A percentile compares a stretch with the other conserved stretches of the same genome.
These are phyloP conservation scores for Willowsia nigromaculata DNA, from an alignment of 2,888 invertebrate genomes.

Conservation along the genomic window DNA sequence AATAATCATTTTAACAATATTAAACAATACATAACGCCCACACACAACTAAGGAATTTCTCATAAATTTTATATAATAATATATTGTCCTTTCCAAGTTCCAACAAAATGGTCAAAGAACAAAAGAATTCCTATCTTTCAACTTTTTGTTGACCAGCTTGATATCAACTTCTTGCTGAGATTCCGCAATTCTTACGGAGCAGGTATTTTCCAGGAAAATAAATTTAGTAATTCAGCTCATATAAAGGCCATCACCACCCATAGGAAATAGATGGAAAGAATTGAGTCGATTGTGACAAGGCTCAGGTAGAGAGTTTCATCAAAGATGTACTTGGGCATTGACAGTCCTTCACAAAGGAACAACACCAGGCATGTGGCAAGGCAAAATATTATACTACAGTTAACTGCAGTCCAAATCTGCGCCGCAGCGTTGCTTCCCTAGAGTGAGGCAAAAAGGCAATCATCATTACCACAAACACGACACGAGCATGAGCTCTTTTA, in stretches of 20 bases:
- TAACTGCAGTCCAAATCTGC: constrained; percentile 73
- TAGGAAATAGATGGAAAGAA: constrained; percentile 75
- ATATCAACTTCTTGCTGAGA: not conserved
- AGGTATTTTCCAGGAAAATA: not conserved
- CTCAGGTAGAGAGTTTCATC: constrained; percentile 75
- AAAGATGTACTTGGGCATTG: constrained; percentile 68
- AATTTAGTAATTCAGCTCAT: constrained; percentile 51
- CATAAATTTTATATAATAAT: not conserved
- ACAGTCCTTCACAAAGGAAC: constrained; percentile 73
- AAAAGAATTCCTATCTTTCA: not conserved
- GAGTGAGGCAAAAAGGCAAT: constrained; percentile 1
- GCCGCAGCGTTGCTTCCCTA: constrained; percentile 71
- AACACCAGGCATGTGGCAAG: constrained; percentile 73
- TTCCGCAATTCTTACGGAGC: not conserved
- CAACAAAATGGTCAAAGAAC: not conserved
- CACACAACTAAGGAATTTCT: not conserved
- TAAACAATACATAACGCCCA: not conserved
- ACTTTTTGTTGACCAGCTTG: not conserved
- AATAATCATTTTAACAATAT: not conserved
- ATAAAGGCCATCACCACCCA: constrained; percentile 77
- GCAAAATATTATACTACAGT: constrained; percentile 74
- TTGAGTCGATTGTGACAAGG: constrained; percentile 71
- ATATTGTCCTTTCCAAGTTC: not conserved
- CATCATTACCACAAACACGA: not conserved
- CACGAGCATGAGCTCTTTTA: not conserved